phyloP scores from a whole-genome alignment of 2,113 vertebrate genomes.

The Burhinus bistriatus region DNA sequence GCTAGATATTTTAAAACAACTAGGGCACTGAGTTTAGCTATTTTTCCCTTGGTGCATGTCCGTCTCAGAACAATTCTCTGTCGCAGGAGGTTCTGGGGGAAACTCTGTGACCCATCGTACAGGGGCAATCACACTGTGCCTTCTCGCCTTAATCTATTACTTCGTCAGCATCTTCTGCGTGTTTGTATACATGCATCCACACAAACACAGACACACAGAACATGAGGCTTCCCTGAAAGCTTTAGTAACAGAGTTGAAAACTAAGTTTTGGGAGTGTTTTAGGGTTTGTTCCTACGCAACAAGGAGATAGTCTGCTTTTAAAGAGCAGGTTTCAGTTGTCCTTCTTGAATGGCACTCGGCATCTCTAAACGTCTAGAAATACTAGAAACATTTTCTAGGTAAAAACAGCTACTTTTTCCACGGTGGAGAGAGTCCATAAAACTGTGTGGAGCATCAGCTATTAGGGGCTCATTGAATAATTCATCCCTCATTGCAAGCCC shows the following conservation, averaged over 20 bases:
- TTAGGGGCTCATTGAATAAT: conserved; percentile 96
- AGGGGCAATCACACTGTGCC: neutral
- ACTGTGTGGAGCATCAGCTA: conserved; percentile 81
- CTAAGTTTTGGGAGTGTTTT: neutral
- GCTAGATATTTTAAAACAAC: neutral
- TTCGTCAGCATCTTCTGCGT: neutral
- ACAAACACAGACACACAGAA: neutral
- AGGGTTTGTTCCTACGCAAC: neutral
- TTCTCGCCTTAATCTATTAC: neutral
- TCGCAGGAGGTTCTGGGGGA: neutral
- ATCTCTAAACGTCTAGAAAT: conserved; percentile 70
- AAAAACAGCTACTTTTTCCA: conserved; percentile 85
- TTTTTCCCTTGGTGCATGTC: neutral
- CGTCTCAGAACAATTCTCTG: neutral
- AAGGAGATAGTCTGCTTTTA: conserved; percentile 8
- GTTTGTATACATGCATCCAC: neutral
- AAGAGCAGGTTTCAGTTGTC: conserved; percentile 65
- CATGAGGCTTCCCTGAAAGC: conserved; percentile 20
- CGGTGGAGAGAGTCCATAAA: conserved; percentile 89
- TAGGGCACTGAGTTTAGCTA: neutral
- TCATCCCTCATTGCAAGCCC: conserved; percentile 99
- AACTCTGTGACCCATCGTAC: neutral
- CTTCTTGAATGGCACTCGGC: conserved; percentile 63
- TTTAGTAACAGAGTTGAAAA: conserved; percentile 17
- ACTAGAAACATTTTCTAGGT: conserved; percentile 88